Conservation (phyloP, 2,888 invertebrate species). For the Drosophila demipolita region DNA sequence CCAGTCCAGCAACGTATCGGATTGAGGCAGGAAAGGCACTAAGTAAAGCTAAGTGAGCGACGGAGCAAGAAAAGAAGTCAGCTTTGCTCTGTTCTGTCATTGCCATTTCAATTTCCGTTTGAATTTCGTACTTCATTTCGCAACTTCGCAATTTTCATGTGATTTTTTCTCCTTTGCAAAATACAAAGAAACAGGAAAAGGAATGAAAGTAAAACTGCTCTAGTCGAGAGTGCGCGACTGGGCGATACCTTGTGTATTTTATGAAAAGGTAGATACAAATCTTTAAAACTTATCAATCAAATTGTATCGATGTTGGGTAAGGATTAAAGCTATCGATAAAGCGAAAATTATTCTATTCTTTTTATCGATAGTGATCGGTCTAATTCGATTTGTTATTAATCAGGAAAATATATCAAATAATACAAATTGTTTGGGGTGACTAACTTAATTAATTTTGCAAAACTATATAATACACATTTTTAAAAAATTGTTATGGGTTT, state of each 20-base stretch:
- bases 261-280: background rate
- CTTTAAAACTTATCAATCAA: background rate
- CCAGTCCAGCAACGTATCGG: slow-evolving; percentile 25
- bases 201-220: background rate
- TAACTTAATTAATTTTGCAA: background rate
- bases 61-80: slow-evolving; percentile 29
- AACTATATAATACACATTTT: background rate
- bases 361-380: background rate
- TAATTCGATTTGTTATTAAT: background rate
- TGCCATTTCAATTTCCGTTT: slow-evolving; percentile 83
- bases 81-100: slow-evolving; percentile 65
- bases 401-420: background rate
- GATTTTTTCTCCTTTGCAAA: slow-evolving; percentile 38
- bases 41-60: slow-evolving; percentile 40
- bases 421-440: background rate
- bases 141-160: slow-evolving; percentile 80
- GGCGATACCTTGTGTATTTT: background rate
- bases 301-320: background rate
- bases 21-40: slow-evolving; percentile 47
- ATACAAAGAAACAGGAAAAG: background rate
- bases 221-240: background rate
- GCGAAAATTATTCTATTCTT: too few species aligned
- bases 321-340: background rate
- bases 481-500: background rate
- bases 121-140: slow-evolving; percentile 83